Base-by-base conservation (phyloP, 2,888 invertebrate species). In the Nomada ferruginata region DNA sequence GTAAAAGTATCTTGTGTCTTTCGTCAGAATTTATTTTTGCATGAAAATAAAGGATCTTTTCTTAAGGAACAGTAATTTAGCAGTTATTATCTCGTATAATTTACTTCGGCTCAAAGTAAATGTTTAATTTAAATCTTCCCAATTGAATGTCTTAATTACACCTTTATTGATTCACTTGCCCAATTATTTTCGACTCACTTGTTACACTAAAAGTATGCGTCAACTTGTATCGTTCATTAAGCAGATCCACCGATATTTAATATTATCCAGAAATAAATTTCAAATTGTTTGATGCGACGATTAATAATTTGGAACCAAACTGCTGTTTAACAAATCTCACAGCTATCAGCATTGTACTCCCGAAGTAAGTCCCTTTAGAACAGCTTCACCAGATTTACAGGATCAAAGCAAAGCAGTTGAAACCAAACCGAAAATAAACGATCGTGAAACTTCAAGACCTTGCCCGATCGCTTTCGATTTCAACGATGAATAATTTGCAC, bases 401-500 rank as follows among this genome's bases (percentile, higher is more conserved):
- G 20, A 55, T 11, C 53, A 2, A 36, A 36, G 36, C 36, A 36
- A 36, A 36, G 36, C 36, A 55, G 20, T 10, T 20, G 3, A 57
- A 50, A 5, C 15, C 44, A 9, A 42, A 36, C 20, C n/a, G 44
- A n/a, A 53, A 23, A 65, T 5, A 5, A 36, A 68, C 9, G n/a
- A 47, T 20, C 47, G 53, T 50, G 44, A 60, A 44, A 61, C n/a
- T 53, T 50, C 11, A 42, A 11, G 2, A 55, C 15, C 20, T 20
- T 29, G 59, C 15, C 23, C 20, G 66, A n/a, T 53, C 52, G 29
- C 60, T 52, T 66, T 42, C 26, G 52, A 18, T 36, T 57, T 26
- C 42, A 42, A n/a, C 76, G 65, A 20, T 55, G 53, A 53, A 26
- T 42, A 63, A 63, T 71, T 61, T 63, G n/a, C 73, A 63, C 53